Evolutionary conservation across 2,888 invertebrate genomes (phyloP), one percentile per base, ranked within the genome.

Genomic region (Stictocephala bisonia): DNA sequence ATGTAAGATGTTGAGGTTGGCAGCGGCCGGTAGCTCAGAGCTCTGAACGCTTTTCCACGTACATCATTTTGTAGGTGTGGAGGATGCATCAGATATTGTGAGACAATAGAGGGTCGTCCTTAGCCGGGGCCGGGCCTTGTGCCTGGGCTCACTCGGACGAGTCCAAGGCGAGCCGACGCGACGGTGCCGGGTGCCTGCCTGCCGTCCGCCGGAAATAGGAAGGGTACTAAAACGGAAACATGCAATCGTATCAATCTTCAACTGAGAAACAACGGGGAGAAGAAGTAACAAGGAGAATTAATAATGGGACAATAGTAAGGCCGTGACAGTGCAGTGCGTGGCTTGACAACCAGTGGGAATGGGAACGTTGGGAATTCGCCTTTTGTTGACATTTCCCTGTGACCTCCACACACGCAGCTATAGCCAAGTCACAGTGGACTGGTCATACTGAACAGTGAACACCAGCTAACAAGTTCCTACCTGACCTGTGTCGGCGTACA

Each of bases 201-300:
- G 22, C 26, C 22, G 40, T 18, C 40, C 56, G 18, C 70, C 22
- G 70, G 56, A 70, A 56, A 40, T 56, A 70, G 70, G 70, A 70
- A 70, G 70, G 56, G 69, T 53, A 69, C 69, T 69, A 69, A 69
- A 69, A 69, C 56, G 70, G 70, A 70, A 70, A 70, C 56, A 70
- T 56, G 56, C 70, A 70, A 56, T 70, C 70, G 56, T 70, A 70
- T 70, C 70, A 70, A 70, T 70, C 70, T 70, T 70, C 70, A 70
- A 56, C 70, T 29, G 53, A 40, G 64, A 64, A 51, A 51, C 51
- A 51, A 51, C 24, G 26, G 26, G 44, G 58, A 70, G 41, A 44
- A 70, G 44, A 56, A 41, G 41, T 44, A 70, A 70, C 70, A 70
- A 56, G 70, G 56, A 70, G 70, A 70, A 70, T 70, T 70, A 70